phyloP scores from a whole-genome alignment of 2,888 invertebrate genomes.

The Trisateles emortualis region DNA sequence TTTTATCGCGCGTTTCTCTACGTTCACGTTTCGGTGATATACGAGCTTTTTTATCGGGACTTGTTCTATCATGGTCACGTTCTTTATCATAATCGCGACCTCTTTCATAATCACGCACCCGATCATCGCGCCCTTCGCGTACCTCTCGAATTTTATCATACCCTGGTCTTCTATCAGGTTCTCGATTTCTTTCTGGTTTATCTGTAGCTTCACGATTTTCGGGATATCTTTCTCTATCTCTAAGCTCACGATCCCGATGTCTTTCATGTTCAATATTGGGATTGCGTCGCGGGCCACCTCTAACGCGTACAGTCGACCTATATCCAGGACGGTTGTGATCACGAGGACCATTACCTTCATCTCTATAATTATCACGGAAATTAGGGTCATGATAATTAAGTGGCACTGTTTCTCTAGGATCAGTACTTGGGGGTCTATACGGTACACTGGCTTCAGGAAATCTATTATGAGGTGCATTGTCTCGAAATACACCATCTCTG shows the following conservation, averaged over 20 bases:
- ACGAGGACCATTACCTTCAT: constrained; percentile 66
- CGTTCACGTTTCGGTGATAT: constrained; percentile 70
- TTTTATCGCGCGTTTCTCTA: constrained; percentile 74
- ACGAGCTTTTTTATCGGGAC: constrained; percentile 76
- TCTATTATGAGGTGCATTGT: constrained; percentile 66
- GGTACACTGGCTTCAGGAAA: constrained; percentile 72
- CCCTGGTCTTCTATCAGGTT: constrained; percentile 66
- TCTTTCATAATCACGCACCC: constrained; percentile 67
- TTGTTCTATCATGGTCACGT: constrained; percentile 74
- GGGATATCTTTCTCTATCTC: constrained; percentile 71
- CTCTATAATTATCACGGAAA: constrained; percentile 74
- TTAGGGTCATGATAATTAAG: constrained; percentile 73
- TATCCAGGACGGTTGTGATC: constrained; percentile 68
- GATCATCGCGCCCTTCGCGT: constrained; percentile 67
- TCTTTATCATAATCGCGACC: constrained; percentile 77
- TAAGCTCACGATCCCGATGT: constrained; percentile 76
- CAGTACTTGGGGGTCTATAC: constrained; percentile 74
- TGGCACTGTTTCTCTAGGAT: constrained; percentile 69
- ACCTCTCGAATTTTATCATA: constrained; percentile 69
- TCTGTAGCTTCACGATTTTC: constrained; percentile 69
- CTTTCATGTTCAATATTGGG: constrained; percentile 72
- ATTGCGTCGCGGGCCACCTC: constrained; percentile 72
- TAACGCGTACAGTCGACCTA: constrained; percentile 64
- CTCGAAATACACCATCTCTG: constrained; percentile 74
- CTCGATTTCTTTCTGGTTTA: constrained; percentile 75